Evolutionary conservation across 92 coral and sea anemone species (phyloP), one percentile per base, ranked within the genome.

Genomic region (Ricordea florida): DNA sequence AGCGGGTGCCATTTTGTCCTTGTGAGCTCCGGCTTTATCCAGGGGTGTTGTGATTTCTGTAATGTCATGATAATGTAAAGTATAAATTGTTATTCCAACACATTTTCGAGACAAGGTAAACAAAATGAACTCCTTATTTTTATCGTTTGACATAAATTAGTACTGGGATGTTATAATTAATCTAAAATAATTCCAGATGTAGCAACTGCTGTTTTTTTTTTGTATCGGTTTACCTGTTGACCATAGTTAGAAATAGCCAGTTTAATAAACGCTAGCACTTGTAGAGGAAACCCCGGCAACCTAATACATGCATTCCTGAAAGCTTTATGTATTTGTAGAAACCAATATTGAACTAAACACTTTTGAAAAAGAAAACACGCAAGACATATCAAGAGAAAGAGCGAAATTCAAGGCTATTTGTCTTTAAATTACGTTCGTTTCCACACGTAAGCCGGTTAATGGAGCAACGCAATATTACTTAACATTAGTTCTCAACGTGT

Each of bases 201-300:
- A 20, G 57, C 29, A 49, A 49, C 57, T 49, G 57, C 28, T 49
- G 29, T 49, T 49, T 49, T 49, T 49, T 49, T 10, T n/a, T 22
- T 28, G 57, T 2, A 49, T 15, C 29, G 28, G 57, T 49, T 17
- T 49, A 49, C 57, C 29, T 18, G 57, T 20, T 49, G 57, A 49
- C 57, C 57, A 49, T 49, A 49, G 57, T 49, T 49, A 49, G 57
- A 21, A 49, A 20, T 49, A 15, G 29, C 21, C 11, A n/a, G 28
- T 49, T n/a, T n/a, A n/a, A 11, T 49, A 11, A 22, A 49, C 45
- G 45, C 45, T 40, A 40, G 45, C 45, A 17, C 45, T 49, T 49
- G 57, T 18, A 49, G 57, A 49, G 57, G 27, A 49, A 49, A 49
- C 57, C 57, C 57, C 13, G 57, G 57, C 57, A 49, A 49, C 57